These are phyloP conservation scores for Drosophila bocki DNA, from an alignment of 1,140 invertebrate species.

Conservation along the genomic window DNA sequence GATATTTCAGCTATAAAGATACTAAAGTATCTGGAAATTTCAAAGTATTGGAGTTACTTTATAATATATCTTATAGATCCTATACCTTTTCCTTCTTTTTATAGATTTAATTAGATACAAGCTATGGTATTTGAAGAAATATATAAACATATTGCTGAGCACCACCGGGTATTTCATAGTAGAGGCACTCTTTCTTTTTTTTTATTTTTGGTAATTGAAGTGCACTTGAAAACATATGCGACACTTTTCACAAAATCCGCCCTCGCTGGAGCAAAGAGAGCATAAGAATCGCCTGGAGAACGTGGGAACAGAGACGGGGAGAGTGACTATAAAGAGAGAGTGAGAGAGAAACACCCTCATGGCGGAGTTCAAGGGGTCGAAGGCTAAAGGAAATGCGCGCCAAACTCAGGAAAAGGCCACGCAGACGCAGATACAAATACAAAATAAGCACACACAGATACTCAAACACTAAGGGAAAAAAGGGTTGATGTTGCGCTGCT, in stretches of 20 bases:
- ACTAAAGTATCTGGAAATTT: too few relatives aligned
- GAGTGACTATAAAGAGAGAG: slow-evolving; percentile 5
- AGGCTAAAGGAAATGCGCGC: slow-evolving; percentile 66
- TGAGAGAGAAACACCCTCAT: slow-evolving; percentile 60
- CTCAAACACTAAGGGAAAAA: slow-evolving; percentile 19
- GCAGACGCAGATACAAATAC: slow-evolving; percentile 46
- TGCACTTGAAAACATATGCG: slow-evolving; percentile 82
- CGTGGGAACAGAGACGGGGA: slow-evolving; percentile 34
- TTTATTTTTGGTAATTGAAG: slow-evolving; percentile 63
- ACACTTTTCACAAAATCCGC: slow-evolving; percentile 67
- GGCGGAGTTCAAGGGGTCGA: slow-evolving; percentile 41
- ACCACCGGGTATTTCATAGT: slow-evolving; percentile 1
- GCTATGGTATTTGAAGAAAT: neutral
- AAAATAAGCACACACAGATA: slow-evolving; percentile 6
- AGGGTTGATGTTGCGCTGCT: slow-evolving; percentile 61
- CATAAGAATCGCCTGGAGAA: slow-evolving; percentile 5
- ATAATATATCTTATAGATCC: too few relatives aligned
- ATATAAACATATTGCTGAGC: slow-evolving; percentile 1
- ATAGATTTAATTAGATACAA: neutral
- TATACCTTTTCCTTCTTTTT: neutral
- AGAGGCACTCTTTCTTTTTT: slow-evolving; percentile 2
- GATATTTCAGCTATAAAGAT: neutral
- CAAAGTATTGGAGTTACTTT: neutral
- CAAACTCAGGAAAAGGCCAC: slow-evolving; percentile 59
- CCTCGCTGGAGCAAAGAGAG: slow-evolving; percentile 25